phyloP scores from a whole-genome alignment of 2,888 invertebrate genomes.

The Leucoptera coffeella region DNA sequence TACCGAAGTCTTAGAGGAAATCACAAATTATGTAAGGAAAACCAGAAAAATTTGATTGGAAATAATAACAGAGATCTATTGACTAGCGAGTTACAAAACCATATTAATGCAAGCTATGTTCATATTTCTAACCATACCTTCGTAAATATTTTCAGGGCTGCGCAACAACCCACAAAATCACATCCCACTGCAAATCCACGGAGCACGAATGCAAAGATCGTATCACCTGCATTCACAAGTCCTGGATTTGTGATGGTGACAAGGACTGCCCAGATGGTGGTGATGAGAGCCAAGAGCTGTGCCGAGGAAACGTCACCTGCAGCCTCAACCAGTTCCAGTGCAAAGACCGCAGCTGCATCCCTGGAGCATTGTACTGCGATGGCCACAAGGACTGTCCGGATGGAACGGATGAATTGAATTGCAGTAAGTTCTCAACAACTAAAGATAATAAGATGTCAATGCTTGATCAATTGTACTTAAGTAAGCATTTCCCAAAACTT shows the following conservation, averaged over 20 bases:
- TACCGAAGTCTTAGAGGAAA: too few relatives aligned
- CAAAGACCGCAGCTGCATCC: slow-evolving; percentile 70
- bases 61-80: too few relatives aligned
- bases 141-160: slow-evolving; percentile 49
- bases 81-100: too few relatives aligned
- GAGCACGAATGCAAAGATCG: slow-evolving; percentile 79
- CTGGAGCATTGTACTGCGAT: slow-evolving; percentile 76
- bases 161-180: slow-evolving; percentile 36
- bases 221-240: slow-evolving; percentile 72
- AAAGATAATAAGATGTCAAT: too few relatives aligned
- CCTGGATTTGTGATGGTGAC: slow-evolving; percentile 82
- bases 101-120: too few relatives aligned
- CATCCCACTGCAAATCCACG: slow-evolving; percentile 61
- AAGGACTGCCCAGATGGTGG: slow-evolving; percentile 77
- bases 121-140: neutral
- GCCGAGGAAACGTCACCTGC: slow-evolving; percentile 71
- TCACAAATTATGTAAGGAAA: too few relatives aligned
- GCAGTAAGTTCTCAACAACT: slow-evolving; percentile 55
- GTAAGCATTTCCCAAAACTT: too few relatives aligned
- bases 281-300: slow-evolving; percentile 62
- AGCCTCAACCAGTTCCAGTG: slow-evolving; percentile 84
- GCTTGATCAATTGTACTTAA: too few relatives aligned
- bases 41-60: too few relatives aligned
- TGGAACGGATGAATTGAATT: slow-evolving; percentile 79
- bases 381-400: slow-evolving; percentile 77